A percentile compares a stretch with the other conserved stretches of the same genome.
Evolutionary conservation across 2,113 vertebrate genomes (phyloP).

Genomic region (Mohoua ochrocephala): DNA sequence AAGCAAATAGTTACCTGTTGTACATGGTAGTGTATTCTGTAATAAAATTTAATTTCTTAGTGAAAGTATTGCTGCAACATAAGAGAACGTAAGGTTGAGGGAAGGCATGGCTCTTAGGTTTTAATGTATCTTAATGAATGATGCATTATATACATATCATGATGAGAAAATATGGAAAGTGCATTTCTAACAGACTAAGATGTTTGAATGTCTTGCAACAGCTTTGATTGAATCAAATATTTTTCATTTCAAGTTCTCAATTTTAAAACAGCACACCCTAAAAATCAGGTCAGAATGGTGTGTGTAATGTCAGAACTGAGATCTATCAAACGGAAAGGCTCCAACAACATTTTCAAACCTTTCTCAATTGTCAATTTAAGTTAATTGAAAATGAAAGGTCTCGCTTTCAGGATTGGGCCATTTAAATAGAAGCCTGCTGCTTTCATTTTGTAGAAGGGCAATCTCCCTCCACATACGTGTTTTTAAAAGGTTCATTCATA

Average conservation of each 20-base stretch:
- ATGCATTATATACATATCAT: background rate
- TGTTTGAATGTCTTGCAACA: background rate
- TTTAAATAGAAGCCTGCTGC: constrained; percentile 68
- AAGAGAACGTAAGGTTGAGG: background rate
- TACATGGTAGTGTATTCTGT: background rate
- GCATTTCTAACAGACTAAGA: background rate
- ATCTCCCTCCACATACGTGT: constrained; percentile 66
- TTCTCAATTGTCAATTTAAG: constrained; percentile 71
- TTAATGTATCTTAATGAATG: background rate
- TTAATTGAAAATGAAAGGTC: constrained; percentile 73
- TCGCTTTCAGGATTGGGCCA: constrained; percentile 65
- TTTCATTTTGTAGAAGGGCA: constrained; percentile 72
- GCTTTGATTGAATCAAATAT: background rate
- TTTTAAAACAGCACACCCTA: background rate
- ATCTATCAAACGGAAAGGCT: constrained; percentile 66
- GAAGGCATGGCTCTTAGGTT: background rate
- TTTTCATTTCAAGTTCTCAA: constrained; percentile 49
- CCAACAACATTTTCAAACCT: constrained; percentile 69
- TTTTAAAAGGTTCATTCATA: constrained; percentile 75
- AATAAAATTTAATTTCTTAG: background rate
- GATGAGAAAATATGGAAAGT: background rate
- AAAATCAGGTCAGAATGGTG: constrained; percentile 47
- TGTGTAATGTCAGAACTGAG: constrained; percentile 49
- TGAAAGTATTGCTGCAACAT: background rate
- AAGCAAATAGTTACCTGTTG: background rate